Evolutionary conservation across 2,113 vertebrate species (phyloP).

Genomic region (Psittacula cyanocephala): DNA sequence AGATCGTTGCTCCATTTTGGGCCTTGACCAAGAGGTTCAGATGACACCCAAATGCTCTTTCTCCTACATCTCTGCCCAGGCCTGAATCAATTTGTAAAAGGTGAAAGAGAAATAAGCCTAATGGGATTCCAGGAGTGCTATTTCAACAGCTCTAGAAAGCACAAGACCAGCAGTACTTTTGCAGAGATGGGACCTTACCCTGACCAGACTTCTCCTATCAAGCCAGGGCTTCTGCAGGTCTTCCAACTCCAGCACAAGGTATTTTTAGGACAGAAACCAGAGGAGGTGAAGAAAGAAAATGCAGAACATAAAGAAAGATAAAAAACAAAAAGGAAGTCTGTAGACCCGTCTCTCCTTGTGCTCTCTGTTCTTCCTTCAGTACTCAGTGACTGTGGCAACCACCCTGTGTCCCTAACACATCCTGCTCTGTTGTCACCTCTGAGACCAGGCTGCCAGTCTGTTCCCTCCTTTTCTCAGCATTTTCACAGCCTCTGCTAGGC

Average conservation of each 20-base stretch:
- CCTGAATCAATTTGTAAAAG: background rate
- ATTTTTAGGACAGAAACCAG: background rate
- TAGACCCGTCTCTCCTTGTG: background rate
- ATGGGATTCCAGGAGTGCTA: background rate
- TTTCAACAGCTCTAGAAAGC: background rate
- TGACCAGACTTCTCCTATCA: background rate
- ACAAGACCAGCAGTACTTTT: background rate
- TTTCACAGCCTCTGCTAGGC: background rate
- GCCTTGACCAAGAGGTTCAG: slow-evolving; percentile 27
- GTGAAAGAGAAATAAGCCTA: background rate
- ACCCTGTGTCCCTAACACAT: background rate
- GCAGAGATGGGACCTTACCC: background rate
- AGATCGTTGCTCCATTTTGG: slow-evolving; percentile 22
- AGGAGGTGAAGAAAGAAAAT: background rate
- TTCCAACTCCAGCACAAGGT: background rate
- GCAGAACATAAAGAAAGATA: background rate
- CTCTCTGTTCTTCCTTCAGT: background rate
- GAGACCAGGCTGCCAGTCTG: background rate
- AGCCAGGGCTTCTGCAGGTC: background rate
- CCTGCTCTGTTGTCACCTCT: background rate
- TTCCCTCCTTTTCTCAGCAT: background rate
- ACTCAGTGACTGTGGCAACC: background rate
- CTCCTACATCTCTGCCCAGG: slow-evolving; percentile 5
- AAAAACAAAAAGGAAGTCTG: background rate
- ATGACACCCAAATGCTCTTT: slow-evolving; percentile 17